phyloP scores from a whole-genome alignment of 2,113 vertebrate genomes.

The Microcebus tavaratra region DNA sequence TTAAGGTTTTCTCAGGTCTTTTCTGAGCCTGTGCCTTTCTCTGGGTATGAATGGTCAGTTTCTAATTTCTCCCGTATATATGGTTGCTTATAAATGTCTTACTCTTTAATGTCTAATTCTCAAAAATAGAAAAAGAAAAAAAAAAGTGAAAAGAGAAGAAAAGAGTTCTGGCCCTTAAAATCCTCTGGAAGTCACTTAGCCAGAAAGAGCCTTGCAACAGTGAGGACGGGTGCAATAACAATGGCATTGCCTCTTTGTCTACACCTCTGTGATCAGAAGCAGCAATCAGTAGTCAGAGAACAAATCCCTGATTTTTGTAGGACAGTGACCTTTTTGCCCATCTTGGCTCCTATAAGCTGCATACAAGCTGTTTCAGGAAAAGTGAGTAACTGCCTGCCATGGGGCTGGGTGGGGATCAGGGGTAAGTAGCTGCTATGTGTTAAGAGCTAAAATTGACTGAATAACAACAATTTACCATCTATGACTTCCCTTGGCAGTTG shows the following conservation, averaged over 20 bases:
- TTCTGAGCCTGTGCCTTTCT: not conserved
- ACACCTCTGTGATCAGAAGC: not conserved
- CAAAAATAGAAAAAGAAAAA: not conserved
- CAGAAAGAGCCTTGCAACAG: not conserved
- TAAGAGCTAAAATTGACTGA: not conserved
- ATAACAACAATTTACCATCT: not conserved
- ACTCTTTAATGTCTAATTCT: not conserved
- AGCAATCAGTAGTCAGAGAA: not conserved
- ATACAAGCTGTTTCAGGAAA: not conserved
- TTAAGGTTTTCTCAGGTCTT: not conserved
- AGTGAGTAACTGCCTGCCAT: not conserved
- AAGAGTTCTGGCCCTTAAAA: not conserved
- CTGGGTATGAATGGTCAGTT: not conserved
- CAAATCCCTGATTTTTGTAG: not conserved
- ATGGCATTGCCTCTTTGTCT: not conserved
- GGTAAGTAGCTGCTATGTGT: not conserved
- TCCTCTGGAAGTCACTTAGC: not conserved
- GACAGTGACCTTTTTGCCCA: not conserved
- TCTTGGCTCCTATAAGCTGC: not conserved
- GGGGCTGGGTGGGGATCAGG: too few species aligned
- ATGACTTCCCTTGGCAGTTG: not conserved
- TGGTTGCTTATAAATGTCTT: not conserved
- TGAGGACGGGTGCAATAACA: not conserved
- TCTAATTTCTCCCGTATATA: not conserved
- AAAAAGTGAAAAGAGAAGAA: not conserved